These are phyloP conservation scores for Sinocyclocheilus maitianheensis DNA, from an alignment of 2,113 vertebrate genomes.

Conservation along the genomic window DNA sequence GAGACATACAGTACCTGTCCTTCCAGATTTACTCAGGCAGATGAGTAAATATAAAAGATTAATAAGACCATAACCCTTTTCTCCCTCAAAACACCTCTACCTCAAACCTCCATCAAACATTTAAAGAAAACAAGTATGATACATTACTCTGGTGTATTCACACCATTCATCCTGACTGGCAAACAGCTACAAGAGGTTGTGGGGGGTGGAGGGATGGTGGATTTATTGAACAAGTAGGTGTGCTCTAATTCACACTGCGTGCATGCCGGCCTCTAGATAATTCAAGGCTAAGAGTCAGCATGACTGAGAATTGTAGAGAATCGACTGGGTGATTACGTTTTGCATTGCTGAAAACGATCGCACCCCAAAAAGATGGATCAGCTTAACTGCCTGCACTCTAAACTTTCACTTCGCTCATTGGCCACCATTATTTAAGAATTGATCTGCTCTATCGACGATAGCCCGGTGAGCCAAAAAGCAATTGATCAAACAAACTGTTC, in stretches of 20 bases:
- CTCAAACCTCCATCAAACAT: neutral
- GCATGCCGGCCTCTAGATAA: slow-evolving; percentile 26
- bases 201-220: neutral
- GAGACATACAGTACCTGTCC: neutral
- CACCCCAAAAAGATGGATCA: slow-evolving; percentile 44
- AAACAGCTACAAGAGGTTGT: slow-evolving; percentile 38
- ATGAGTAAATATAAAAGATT: slow-evolving; percentile 13
- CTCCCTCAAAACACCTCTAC: slow-evolving; percentile 2
- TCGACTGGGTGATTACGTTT: slow-evolving; percentile 26
- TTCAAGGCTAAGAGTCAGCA: slow-evolving; percentile 34
- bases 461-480: slow-evolving; percentile 52
- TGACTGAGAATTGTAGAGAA: slow-evolving; percentile 43
- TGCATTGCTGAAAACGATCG: slow-evolving; percentile 34
- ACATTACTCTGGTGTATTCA: slow-evolving; percentile 32
- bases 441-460: slow-evolving; percentile 52
- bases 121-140: slow-evolving; percentile 8
- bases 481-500: slow-evolving; percentile 57
- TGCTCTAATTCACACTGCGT: slow-evolving; percentile 41
- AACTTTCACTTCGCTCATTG: slow-evolving; percentile 54
- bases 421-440: slow-evolving; percentile 54
- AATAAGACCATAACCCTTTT: neutral
- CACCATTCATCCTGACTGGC: slow-evolving; percentile 25
- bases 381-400: slow-evolving; percentile 53
- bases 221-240: slow-evolving; percentile 46
- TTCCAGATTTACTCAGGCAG: neutral